Evolutionary conservation across 2,113 vertebrate species (phyloP), one percentile per base, ranked within the genome.

Genomic region (Pterocles gutturalis): DNA sequence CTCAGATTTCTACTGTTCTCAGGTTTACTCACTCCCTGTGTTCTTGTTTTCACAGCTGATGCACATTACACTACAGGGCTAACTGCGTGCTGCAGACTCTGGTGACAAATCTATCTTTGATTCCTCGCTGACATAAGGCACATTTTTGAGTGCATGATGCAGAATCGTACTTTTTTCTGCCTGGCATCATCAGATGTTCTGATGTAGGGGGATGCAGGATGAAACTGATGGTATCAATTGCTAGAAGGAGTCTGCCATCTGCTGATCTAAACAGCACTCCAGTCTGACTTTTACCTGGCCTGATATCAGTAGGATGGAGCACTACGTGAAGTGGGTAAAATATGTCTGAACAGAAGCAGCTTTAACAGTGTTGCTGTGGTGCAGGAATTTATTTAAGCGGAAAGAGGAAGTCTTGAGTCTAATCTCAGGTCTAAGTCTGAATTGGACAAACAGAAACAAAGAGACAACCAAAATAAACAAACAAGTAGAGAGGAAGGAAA

Each of bases 181-280:
- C 79, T 90, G 75, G 85, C 81, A 90, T 65, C 58, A 71, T 96
- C 91, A 83, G 89, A 93, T 87, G 70, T 73, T 96, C 65, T 83
- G 45, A 76, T 85, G 36, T 31, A 72, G 77, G 69, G 91, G 73
- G 82, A 45, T 87, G 81, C 69, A 88, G 84, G 85, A 96, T 85
- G 78, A 83, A 88, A 85, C 84, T 88, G 73, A 66, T 90, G 85
- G 75, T 77, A 96, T 83, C 92, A 72, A 70, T 96, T 95, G 90
- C 96, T 97, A 94, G 96, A 96, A 96, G 82, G 93, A 97, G 96
- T 81, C 96, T 96, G 96, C 96, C 96, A 97, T 97, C 96, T 96
- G 93, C 96, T 96, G 96, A 96, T 96, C 93, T 95, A 78, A 96
- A 80, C 45, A 66, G 85, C 73, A 34, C 82, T 96, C 93, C 84